Conservation (phyloP, 1,140 invertebrate genomes). For the Meloidogyne floridensis region DNA sequence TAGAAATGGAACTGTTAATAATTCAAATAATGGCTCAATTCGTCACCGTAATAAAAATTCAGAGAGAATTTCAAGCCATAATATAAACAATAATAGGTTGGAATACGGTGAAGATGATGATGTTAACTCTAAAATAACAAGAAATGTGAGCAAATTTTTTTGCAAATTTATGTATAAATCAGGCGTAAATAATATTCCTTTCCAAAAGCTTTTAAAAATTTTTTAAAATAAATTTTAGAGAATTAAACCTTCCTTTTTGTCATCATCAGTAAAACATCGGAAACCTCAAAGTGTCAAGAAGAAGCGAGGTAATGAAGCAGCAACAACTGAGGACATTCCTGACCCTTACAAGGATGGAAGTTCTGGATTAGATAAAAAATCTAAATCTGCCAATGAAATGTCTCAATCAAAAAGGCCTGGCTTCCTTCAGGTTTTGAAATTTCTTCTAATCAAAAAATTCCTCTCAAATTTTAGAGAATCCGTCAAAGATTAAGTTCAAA, state of each 20-base stretch:
- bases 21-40: not conserved
- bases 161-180: too few relatives aligned
- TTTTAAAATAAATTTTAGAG: not conserved
- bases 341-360: not conserved
- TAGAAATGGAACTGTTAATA: not conserved
- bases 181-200: too few relatives aligned
- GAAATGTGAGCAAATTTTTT: too few relatives aligned
- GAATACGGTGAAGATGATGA: not conserved
- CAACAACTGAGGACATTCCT: slow-evolving; percentile 23
- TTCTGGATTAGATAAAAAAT: slow-evolving; percentile 13
- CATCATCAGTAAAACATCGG: not conserved
- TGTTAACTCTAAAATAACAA: not conserved
- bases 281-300: not conserved
- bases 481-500: slow-evolving; percentile 20
- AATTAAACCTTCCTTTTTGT: not conserved
- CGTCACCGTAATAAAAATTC: not conserved
- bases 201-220: too few relatives aligned
- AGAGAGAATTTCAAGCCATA: too few relatives aligned
- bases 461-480: not conserved
- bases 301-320: not conserved
- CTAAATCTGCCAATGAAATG: slow-evolving; percentile 24
- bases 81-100: not conserved
- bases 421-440: not conserved
- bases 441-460: not conserved
- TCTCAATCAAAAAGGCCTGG: not conserved